phyloP scores from a whole-genome alignment of 2,888 invertebrate genomes.

The Hedya salicella region DNA sequence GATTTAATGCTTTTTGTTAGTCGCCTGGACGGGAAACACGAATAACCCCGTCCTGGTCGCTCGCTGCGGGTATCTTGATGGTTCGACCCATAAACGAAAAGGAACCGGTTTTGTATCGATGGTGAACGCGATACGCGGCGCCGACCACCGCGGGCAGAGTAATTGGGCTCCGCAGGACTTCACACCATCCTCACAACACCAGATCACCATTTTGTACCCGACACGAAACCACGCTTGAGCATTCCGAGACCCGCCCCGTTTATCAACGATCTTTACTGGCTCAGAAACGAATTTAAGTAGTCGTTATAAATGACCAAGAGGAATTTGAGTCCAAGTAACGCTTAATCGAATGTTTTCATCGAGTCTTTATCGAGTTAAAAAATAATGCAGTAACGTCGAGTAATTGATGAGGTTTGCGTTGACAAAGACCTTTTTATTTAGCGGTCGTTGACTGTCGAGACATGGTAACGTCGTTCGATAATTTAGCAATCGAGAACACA shows the following conservation, averaged over 20 bases:
- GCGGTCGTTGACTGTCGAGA: constrained; percentile 42
- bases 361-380: constrained; percentile 35
- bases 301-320: constrained; percentile 68
- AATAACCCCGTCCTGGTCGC: constrained; percentile 52
- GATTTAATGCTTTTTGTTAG: constrained; percentile 15
- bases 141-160: constrained; percentile 79
- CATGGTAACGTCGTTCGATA: constrained; percentile 26
- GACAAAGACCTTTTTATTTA: constrained; percentile 40
- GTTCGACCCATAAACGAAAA: constrained; percentile 74
- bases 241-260: constrained; percentile 33
- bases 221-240: constrained; percentile 45
- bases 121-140: constrained; percentile 76
- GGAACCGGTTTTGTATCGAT: constrained; percentile 79
- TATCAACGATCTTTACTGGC: constrained; percentile 36
- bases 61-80: constrained; percentile 57
- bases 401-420: constrained; percentile 39
- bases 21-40: constrained; percentile 50
- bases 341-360: constrained; percentile 61
- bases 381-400: constrained; percentile 28
- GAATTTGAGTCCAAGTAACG: constrained; percentile 63
- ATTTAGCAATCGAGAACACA: constrained; percentile 36
- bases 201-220: constrained; percentile 39
- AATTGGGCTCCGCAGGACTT: constrained; percentile 84
- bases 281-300: constrained; percentile 59
- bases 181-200: constrained; percentile 68